Evolutionary conservation across 2,888 invertebrate genomes (phyloP), one percentile per base, ranked within the genome.

Genomic region (Drosophila longiperda): DNA sequence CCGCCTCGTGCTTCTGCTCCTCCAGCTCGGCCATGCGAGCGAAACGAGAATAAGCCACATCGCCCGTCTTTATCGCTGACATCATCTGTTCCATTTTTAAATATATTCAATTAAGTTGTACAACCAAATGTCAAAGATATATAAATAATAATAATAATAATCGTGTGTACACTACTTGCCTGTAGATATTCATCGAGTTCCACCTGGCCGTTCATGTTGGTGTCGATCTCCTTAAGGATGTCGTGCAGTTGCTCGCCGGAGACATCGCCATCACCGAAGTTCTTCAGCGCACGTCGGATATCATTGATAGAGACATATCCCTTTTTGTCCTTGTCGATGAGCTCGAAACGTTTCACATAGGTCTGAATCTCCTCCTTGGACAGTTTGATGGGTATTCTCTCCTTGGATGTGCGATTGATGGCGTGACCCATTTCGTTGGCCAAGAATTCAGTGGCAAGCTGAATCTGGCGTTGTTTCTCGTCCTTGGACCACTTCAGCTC

Each of bases 201-300:
- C 92, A 99, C 98, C 95, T 99, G 99, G 91, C 99, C 99, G 94
- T 99, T 99, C 96, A 99, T 98, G 94, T 99, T 99, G 91, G 99
- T 97, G 95, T 99, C 99, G 93, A 99, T 99, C 95, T 99, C 99
- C 93, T 95, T 96, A 89, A 99, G 95, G 92, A 99, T 98, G 93
- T 99, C 99, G 94, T 99, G 99, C 90, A 99, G 95, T 93, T 99
- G 97, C 94, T 98, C 97, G 70, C 98, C 98, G 70, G 97, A 95
- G 82, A 98, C 96, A 86, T 97, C 97, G 91, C 94, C 95, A 93
- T 97, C 97, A 87, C 97, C 97, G 92, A 95, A 95, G 93, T 95
- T 95, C 97, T 99, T 99, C 70, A 99, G 95, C 92, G 98, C 98
- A 91, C 97, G 95, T 82, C 99, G 95, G 81, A 99, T 97, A 92